A percentile compares a stretch with the other conserved stretches of the same genome.
phyloP scores from a whole-genome alignment of 2,888 invertebrate genomes.

The Tetragonula carbonaria region DNA sequence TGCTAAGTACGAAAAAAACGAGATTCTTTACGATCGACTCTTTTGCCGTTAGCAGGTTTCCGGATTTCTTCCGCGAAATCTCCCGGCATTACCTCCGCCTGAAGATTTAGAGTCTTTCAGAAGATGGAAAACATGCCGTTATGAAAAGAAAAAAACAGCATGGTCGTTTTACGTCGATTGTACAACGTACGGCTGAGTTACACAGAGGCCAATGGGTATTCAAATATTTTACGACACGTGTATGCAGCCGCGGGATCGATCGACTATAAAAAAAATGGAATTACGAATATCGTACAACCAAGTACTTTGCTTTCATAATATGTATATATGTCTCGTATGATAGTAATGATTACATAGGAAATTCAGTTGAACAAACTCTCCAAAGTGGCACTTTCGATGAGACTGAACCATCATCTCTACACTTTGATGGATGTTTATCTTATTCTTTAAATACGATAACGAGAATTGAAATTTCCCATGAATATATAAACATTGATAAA shows the following conservation, averaged over 20 bases:
- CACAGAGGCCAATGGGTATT: conserved; percentile 36
- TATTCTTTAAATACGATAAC: not conserved
- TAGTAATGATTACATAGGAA: not conserved
- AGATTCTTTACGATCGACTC: conserved; percentile 66
- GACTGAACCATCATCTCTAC: too few relatives aligned
- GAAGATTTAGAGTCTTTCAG: conserved; percentile 36
- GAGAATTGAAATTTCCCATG: not conserved
- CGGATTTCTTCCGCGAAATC: conserved; percentile 50
- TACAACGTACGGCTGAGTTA: conserved; percentile 14
- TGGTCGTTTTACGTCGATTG: conserved; percentile 33
- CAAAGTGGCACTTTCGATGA: not conserved
- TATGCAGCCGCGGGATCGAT: conserved; percentile 5
- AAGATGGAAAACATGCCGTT: conserved; percentile 34
- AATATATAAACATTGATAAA: not conserved
- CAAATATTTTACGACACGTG: conserved; percentile 39
- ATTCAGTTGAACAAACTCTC: not conserved
- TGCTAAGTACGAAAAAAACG: conserved; percentile 37
- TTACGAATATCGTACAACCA: not conserved
- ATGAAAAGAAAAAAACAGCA: conserved; percentile 26
- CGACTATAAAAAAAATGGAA: conserved; percentile 16
- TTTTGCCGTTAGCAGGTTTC: conserved; percentile 44
- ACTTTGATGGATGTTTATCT: not conserved
- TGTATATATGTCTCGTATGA: not conserved
- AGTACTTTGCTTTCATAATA: not conserved
- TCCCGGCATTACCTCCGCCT: conserved; percentile 8